Evolutionary conservation across 2,797 vertebrate genomes (phyloP).

Genomic region (Scyliorhinus canicula): DNA sequence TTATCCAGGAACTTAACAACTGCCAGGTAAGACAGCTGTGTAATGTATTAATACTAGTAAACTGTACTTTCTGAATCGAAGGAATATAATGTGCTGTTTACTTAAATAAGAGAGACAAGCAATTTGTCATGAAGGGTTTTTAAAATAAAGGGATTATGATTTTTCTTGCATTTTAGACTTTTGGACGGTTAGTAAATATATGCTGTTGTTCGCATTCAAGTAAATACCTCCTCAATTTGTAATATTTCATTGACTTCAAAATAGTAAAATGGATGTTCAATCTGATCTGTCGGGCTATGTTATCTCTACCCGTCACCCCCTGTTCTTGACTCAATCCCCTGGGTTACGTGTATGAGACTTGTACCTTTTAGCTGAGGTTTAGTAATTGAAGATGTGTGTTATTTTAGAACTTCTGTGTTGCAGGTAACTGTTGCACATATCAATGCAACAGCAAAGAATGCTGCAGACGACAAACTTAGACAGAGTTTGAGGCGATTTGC

Average conservation of each 20-base stretch:
- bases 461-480: slow-evolving; percentile 93
- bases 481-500: slow-evolving; percentile 93
- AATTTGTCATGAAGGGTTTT: neutral
- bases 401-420: neutral
- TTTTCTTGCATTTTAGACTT: neutral
- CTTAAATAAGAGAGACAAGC: neutral
- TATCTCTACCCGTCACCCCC: neutral
- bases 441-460: slow-evolving; percentile 95
- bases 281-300: neutral
- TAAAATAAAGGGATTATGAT: neutral
- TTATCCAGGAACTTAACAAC: slow-evolving; percentile 97
- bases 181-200: neutral
- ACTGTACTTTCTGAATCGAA: neutral
- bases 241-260: neutral
- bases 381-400: neutral
- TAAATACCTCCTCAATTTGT: neutral
- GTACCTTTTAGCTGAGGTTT: neutral
- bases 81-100: neutral
- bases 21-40: slow-evolving; percentile 74
- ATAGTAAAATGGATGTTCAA: neutral
- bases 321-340: neutral
- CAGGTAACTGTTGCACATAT: slow-evolving; percentile 98
- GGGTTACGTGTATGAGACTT: neutral
- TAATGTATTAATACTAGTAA: slow-evolving; percentile 3
- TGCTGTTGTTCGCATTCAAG: neutral